Evolutionary conservation across 1,140 invertebrate species (phyloP), one percentile per base, ranked within the genome.

Genomic region (Heterodera schachtii): DNA sequence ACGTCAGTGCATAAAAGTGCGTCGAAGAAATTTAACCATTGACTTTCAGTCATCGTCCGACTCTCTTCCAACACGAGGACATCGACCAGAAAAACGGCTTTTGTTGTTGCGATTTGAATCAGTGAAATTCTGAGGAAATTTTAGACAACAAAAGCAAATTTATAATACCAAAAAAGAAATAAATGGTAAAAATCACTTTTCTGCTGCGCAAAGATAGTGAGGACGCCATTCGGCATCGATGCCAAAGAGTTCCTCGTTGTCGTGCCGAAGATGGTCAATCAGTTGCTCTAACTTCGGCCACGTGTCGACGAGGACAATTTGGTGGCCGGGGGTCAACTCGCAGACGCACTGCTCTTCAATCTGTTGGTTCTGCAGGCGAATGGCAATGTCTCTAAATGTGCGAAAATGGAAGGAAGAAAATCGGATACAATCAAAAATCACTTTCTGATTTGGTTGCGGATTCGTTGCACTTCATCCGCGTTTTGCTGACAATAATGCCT

Each of bases 211-310:
- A 52, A 70, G 67, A 75, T 52, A 82, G 73, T 82, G 81, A 49
- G 81, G 81, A 43, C 73, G 70, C 81, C 81, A 82, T 57, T 82
- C 81, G 49, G 78, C 67, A 69, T 81, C 80, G 73, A 81, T 81
- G 57, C 81, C 81, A n/a, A 82, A 66, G 3, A 82, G 46, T 3
- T 16, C 46, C 67, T 82, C 79, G 16, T 19, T 31, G 78, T 78
- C 79, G 66, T 43, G 9, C n/a, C 52, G 71, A 16, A 82, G 41
- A 41, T 19, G n/a, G 70, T 73, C 78, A 21, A 82, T 82, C 13
- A 81, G 52, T n/a, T 64, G 2, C 60, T 82, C 78, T 16, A 82
- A 41, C 16, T 70, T 47, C 13, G 44, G 47, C 74, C 79, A 82
- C 43, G 70, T 69, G 41, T 80, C 81, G 43, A 73, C 49, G 21